Evolutionary conservation across 2,113 vertebrate genomes (phyloP).

Genomic region (Nettapus auritus): DNA sequence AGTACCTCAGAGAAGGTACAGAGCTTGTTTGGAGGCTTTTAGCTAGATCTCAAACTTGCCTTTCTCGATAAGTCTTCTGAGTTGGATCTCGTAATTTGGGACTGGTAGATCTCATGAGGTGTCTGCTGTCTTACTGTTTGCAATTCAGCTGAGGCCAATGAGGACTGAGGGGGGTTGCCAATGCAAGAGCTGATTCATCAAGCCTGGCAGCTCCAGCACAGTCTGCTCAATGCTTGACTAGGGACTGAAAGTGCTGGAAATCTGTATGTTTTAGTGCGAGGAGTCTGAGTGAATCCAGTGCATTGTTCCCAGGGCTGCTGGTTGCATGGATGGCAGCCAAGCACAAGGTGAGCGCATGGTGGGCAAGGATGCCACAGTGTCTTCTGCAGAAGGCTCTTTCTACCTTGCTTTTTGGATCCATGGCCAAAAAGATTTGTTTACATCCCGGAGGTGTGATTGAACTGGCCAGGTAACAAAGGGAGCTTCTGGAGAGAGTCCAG

Average conservation of each 20-base stretch:
- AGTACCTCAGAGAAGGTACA: neutral
- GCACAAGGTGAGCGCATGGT: neutral
- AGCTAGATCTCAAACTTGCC: neutral
- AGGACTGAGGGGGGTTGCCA: neutral
- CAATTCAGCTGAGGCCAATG: rapidly evolving
- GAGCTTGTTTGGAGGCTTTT: neutral
- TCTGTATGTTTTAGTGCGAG: neutral
- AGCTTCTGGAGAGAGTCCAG: neutral
- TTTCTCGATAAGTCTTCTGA: neutral
- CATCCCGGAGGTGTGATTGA: neutral
- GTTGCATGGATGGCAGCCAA: slow-evolving; percentile 25
- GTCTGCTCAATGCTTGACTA: neutral
- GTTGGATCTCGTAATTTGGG: neutral
- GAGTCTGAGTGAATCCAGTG: neutral
- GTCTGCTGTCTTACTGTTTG: neutral
- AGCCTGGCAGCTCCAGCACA: neutral
- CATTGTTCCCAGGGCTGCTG: slow-evolving; percentile 10
- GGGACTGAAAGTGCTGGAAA: neutral
- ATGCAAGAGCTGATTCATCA: neutral
- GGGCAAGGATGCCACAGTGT: neutral
- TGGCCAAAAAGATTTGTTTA: neutral
- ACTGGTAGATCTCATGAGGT: neutral
- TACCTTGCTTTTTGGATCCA: neutral
- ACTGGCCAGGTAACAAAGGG: neutral
- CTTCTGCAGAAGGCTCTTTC: neutral